Conservation (phyloP, 2,797 vertebrate species). For the Neostethus bicornis region DNA sequence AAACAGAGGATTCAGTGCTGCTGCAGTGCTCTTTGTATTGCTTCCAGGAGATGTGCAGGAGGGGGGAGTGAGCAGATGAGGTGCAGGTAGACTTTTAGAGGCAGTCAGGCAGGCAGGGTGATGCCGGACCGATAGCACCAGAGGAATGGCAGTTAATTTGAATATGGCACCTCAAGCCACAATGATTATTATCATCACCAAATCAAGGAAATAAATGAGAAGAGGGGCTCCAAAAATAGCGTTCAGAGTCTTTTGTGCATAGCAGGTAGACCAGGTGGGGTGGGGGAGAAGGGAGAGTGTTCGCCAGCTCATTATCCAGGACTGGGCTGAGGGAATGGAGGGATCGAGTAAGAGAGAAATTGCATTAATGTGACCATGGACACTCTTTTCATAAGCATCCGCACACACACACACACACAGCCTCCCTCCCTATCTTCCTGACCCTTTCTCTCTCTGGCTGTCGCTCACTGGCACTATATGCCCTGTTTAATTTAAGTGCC, state of each 20-base stretch:
- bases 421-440: constrained; percentile 14
- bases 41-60: constrained; percentile 58
- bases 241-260: constrained; percentile 79
- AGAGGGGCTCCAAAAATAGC: constrained; percentile 86
- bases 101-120: constrained; percentile 70
- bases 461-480: constrained; percentile 59
- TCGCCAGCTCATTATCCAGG: constrained; percentile 81
- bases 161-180: constrained; percentile 86
- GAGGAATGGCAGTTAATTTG: constrained; percentile 87
- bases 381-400: constrained; percentile 65
- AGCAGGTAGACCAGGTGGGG: constrained; percentile 80
- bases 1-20: constrained; percentile 70
- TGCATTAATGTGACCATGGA: constrained; percentile 79
- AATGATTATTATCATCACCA: constrained; percentile 86
- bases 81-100: constrained; percentile 64
- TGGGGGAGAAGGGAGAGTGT: constrained; percentile 66
- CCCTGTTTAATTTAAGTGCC: constrained; percentile 82
- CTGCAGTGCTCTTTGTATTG: constrained; percentile 74
- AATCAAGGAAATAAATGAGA: constrained; percentile 88
- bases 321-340: constrained; percentile 66
- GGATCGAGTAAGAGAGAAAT: constrained; percentile 75
- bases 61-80: constrained; percentile 39
- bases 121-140: constrained; percentile 77
- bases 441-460: constrained; percentile 42
- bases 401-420: constrained; percentile 8